Conservation (phyloP, 2,888 invertebrate species). For the Drosophila colorata region DNA sequence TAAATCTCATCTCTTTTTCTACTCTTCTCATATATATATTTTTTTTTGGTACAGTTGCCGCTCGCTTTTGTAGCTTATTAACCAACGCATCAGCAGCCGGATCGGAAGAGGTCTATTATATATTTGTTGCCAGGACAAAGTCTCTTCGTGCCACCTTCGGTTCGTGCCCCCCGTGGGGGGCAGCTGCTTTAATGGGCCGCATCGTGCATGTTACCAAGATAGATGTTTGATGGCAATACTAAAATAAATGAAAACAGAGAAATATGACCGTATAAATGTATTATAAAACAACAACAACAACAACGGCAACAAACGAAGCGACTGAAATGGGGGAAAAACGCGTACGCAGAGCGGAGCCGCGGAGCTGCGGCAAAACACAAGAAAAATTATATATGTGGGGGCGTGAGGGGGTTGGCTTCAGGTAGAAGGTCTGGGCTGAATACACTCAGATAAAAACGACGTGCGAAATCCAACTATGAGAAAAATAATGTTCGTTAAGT, state of each 20-base stretch:
- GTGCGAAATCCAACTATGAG: too few species aligned
- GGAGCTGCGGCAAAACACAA: conserved; percentile 15
- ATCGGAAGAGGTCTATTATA: too few species aligned
- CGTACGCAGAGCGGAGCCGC: conserved; percentile 28
- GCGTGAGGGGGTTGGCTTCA: background rate
- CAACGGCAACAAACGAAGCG: conserved; percentile 9
- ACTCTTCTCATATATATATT: too few species aligned
- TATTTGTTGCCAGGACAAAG: background rate
- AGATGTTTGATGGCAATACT: conserved; percentile 44
- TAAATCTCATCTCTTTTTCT: too few species aligned
- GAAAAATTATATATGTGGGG: conserved; percentile 19
- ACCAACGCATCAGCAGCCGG: background rate
- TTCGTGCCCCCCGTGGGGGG: conserved; percentile 1
- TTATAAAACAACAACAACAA: conserved; percentile 47
- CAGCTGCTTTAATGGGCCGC: conserved; percentile 41
- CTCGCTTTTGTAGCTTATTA: background rate
- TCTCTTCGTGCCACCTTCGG: too few species aligned
- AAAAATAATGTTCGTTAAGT: too few species aligned
- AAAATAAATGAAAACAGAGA: conserved; percentile 61
- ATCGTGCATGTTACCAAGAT: conserved; percentile 41
- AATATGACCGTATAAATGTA: conserved; percentile 66
- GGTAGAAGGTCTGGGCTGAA: conserved; percentile 4
- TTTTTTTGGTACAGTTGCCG: background rate
- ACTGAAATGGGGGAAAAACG: conserved; percentile 13
- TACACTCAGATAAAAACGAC: background rate